These are phyloP conservation scores for Drosophila arizonae DNA, from an alignment of 1,140 invertebrate genomes.

Conservation along the genomic window DNA sequence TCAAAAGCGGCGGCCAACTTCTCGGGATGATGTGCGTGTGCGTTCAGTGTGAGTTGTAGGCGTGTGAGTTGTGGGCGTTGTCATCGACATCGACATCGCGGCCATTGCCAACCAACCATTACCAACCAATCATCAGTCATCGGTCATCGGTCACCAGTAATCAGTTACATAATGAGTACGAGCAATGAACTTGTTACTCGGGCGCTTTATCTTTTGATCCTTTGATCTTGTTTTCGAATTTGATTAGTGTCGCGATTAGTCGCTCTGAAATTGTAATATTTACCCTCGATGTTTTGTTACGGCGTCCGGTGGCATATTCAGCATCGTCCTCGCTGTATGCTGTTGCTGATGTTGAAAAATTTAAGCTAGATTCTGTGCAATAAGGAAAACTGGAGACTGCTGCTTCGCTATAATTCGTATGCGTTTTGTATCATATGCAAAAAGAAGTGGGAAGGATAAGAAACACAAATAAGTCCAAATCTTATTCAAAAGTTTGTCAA, in stretches of 20 bases:
- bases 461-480: slow-evolving; percentile 81
- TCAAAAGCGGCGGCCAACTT: slow-evolving; percentile 68
- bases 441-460: slow-evolving; percentile 80
- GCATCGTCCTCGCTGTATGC: slow-evolving; percentile 85
- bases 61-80: slow-evolving; percentile 45
- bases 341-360: slow-evolving; percentile 83
- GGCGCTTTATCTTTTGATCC: slow-evolving; percentile 74
- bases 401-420: slow-evolving; percentile 81
- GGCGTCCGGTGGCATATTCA: slow-evolving; percentile 84
- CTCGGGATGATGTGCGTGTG: slow-evolving; percentile 38
- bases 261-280: slow-evolving; percentile 82
- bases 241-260: slow-evolving; percentile 44
- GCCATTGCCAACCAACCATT: slow-evolving; percentile 14
- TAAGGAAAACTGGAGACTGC: slow-evolving; percentile 83
- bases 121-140: slow-evolving; percentile 12
- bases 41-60: slow-evolving; percentile 44
- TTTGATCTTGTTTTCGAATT: slow-evolving; percentile 64
- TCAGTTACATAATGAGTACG: slow-evolving; percentile 9
- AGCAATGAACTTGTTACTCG: slow-evolving; percentile 20
- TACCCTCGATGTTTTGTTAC: slow-evolving; percentile 84
- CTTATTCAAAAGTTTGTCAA: slow-evolving; percentile 63
- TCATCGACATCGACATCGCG: slow-evolving; percentile 45
- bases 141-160: slow-evolving; percentile 5
- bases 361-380: slow-evolving; percentile 83
- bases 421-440: slow-evolving; percentile 72